phyloP scores from a whole-genome alignment of 2,113 vertebrate species.

The Beaufortia kweichowensis region DNA sequence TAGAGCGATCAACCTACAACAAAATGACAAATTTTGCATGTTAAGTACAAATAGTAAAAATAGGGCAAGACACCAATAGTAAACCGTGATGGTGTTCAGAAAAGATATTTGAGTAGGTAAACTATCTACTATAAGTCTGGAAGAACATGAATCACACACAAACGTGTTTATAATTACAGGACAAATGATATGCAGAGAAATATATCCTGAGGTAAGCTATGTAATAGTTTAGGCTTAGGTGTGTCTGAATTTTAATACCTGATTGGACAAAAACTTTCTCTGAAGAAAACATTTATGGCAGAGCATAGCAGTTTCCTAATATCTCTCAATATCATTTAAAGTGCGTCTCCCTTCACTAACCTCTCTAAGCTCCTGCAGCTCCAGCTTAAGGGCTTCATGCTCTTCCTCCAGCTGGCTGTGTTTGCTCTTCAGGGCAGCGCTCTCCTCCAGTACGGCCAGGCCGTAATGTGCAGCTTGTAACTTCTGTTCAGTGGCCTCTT shows the following conservation, averaged over 20 bases:
- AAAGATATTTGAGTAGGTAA: background rate
- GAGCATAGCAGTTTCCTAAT: no score
- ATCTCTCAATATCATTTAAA: background rate
- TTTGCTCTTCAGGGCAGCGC: conserved; percentile 73
- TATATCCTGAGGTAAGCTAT: background rate
- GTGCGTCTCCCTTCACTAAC: conserved; percentile 57
- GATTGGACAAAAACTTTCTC: background rate
- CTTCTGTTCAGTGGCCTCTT: conserved; percentile 82
- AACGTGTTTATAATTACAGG: background rate
- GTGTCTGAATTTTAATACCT: background rate
- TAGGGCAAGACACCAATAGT: background rate
- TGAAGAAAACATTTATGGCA: background rate
- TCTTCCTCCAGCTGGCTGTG: conserved; percentile 79
- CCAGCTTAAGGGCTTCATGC: conserved; percentile 72
- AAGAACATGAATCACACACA: background rate
- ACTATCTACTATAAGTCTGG: background rate
- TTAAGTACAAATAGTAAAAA: background rate
- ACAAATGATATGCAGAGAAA: background rate
- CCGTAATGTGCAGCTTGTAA: conserved; percentile 83
- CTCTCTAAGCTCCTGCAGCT: conserved; percentile 80
- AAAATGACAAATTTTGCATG: background rate
- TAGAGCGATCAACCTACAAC: background rate
- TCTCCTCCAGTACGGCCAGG: conserved; percentile 82
- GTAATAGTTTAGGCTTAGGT: background rate
- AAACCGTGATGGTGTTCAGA: background rate